Base-by-base conservation (phyloP, 2,888 invertebrate species). In the Himalopsyche tibetana region DNA sequence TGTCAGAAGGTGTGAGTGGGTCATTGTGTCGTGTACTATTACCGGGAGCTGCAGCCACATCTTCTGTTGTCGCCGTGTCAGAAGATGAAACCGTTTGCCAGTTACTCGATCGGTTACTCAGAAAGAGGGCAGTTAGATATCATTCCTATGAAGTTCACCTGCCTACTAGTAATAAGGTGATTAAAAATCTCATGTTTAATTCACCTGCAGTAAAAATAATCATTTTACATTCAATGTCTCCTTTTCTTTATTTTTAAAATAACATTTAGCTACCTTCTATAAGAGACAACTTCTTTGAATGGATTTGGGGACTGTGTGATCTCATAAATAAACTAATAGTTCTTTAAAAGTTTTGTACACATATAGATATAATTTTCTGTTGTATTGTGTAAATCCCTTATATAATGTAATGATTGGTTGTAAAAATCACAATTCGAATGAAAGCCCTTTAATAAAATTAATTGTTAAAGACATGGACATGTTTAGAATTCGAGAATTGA, bases 41-140 rank as follows among this genome's bases (percentile, higher is more conserved):
- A 87, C 97, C 97, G 2, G 98, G 98, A 92, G 97, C 97, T 82
- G 97, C 98, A 86, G 98, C 98, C 4, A 98, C 98, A 1, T 98
- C 98, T 1, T 98, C 99, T 89, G 97, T 98, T 87, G 96, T 96
- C 89, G 96, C 97, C 81, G 95, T 95, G 89, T 93, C 95, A 36
- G 93, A 94, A 45, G 96, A 97, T 91, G 96, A 97, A 91, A 95
- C 96, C 0, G 95, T 98, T 86, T 95, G 95, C 87, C 94, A 95
- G 88, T 94, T 98, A 85, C 95, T 99, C 40, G 96, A 96, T 89
- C 94, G 97, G 86, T 93, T 98, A 88, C 94, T 98, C 90, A 97
- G 97, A 90, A 96, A 98, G 90, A 93, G 98, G 89, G 97, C 97
- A 89, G 94, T 98, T 80, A 92, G 93, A 84, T 97, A 97, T 91